phyloP scores from a whole-genome alignment of 2,888 invertebrate species.

The Caenorhabditis auriculariae region DNA sequence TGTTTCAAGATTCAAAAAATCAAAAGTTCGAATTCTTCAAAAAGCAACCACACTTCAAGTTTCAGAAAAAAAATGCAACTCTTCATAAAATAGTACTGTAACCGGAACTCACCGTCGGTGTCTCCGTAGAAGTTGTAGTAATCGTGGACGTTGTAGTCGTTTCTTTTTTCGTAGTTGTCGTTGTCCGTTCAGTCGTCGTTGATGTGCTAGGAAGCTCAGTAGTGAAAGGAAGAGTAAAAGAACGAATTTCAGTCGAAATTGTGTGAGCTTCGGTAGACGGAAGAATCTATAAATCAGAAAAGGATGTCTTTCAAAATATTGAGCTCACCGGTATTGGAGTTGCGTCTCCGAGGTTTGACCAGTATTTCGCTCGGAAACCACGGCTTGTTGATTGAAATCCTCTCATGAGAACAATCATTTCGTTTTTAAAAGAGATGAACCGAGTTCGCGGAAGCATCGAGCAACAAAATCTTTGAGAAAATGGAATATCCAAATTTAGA shows the following conservation, averaged over 20 bases:
- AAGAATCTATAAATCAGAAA: no score
- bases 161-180: not conserved
- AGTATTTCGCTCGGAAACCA: conserved; percentile 52
- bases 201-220: no score
- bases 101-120: no score
- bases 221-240: no score
- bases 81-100: no score
- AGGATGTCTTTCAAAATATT: no score
- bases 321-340: conserved; percentile 3
- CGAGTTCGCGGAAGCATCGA: conserved; percentile 36
- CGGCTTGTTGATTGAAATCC: conserved; percentile 38
- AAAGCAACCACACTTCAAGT: no score
- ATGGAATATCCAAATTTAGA: conserved; percentile 5
- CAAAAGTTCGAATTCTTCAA: no score
- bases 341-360: conserved; percentile 46
- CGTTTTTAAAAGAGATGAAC: conserved; percentile 49
- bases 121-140: conserved; percentile 5
- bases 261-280: no score
- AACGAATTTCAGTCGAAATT: no score
- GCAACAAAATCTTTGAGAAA: conserved; percentile 54
- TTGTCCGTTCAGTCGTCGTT: conserved; percentile 6
- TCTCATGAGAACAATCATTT: conserved; percentile 56
- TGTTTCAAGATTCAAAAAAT: no score
- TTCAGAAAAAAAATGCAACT: no score
- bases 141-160: conserved; percentile 1